Evolutionary conservation across 2,113 vertebrate species (phyloP), one percentile per base, ranked within the genome.

Genomic region (Mormyrus iriodes): DNA sequence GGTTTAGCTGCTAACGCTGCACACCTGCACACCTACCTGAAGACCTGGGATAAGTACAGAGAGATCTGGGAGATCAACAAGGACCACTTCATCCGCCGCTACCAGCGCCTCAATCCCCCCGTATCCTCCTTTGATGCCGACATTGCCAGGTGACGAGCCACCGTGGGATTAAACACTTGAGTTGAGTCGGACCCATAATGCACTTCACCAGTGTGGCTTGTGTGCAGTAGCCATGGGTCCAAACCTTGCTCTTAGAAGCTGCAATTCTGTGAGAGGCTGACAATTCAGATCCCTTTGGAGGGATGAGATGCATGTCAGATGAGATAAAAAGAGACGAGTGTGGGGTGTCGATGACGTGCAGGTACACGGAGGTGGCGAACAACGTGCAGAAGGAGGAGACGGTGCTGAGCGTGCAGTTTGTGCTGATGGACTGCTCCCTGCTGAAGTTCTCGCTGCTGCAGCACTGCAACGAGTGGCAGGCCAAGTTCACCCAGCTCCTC

Each of bases 11-110:
- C 90, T 82, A 97, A 95, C 0, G 95, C 95, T 0, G 73, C 83
- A 6, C 92, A 95, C 46, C 94, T 98, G 84, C 96, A 96, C 93
- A 91, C 92, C 49, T 97, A 97, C 92, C 93, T 97, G 91, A 97
- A 96, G 93, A 97, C 93, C 49, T 98, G 97, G 97, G 96, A 97
- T 84, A 95, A 96, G 91, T 96, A 98, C 92, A 94, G 95, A 0
- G 95, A 96, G 89, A 98, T 98, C 93, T 98, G 97, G 97, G 96
- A 97, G 90, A 96, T 96, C 69, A 96, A 97, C 93, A 98, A 98
- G 89, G 97, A 97, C 88, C 92, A 94, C 51, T 95, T 97, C 21
- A 97, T 98, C 58, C 94, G 94, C 44, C 94, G 96, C 79, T 98
- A 98, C 90, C 94, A 96, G 92, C 95, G 93, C 17, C 94, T 95